phyloP scores from a whole-genome alignment of 2,113 vertebrate genomes.

The Gymnogyps californianus region DNA sequence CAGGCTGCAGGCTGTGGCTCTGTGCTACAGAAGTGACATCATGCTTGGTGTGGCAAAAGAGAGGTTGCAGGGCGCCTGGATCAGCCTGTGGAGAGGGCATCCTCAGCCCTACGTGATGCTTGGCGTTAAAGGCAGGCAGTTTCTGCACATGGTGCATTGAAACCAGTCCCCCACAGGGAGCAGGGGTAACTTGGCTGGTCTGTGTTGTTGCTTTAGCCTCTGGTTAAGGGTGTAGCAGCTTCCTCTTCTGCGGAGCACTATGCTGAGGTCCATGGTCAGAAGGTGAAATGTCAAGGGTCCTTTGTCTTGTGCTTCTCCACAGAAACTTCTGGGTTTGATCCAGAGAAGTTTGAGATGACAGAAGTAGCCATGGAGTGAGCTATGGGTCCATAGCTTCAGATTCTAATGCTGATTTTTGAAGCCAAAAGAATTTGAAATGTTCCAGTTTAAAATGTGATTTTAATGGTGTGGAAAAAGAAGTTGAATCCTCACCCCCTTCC shows the following conservation, averaged over 20 bases:
- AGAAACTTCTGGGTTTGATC: background rate
- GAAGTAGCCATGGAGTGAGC: rapidly evolving
- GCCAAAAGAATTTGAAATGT: background rate
- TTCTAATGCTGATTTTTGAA: background rate
- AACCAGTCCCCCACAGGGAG: rapidly evolving
- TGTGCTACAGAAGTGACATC: background rate
- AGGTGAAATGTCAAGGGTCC: background rate
- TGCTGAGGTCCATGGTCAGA: background rate
- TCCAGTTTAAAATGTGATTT: background rate
- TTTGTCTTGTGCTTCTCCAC: background rate
- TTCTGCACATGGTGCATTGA: background rate
- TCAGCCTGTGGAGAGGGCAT: background rate
- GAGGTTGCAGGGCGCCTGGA: background rate
- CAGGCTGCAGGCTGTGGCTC: background rate
- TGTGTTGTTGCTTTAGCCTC: background rate
- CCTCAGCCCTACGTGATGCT: background rate
- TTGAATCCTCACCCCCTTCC: rapidly evolving
- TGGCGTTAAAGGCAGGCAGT: background rate
- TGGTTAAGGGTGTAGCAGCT: background rate
- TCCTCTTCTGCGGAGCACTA: background rate
- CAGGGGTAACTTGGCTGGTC: rapidly evolving
- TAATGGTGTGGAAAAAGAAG: background rate
- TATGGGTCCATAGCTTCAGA: rapidly evolving
- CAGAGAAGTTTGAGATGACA: background rate
- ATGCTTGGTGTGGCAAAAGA: background rate